Evolutionary conservation across 1,140 invertebrate species (phyloP).

Genomic region (Listronotus bonariensis): DNA sequence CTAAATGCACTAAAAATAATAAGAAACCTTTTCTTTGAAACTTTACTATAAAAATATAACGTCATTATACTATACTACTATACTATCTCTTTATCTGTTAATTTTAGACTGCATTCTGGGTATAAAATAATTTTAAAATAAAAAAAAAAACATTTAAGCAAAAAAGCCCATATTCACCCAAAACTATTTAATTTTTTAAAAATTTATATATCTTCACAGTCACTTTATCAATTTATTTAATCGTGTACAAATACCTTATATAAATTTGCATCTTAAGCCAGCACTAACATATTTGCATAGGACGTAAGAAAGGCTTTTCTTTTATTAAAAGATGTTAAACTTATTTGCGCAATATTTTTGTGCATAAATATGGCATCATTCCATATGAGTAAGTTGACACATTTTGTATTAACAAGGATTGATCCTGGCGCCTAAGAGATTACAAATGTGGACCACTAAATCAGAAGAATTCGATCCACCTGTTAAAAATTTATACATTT

Average conservation of each 20-base stretch:
- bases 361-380: slow-evolving; percentile 3
- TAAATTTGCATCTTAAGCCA: not conserved
- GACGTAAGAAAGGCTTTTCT: not conserved
- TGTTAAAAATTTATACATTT: slow-evolving; percentile 8
- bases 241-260: not conserved
- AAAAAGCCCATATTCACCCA: too few relatives aligned
- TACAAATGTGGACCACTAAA: slow-evolving; percentile 4
- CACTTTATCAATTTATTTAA: too few relatives aligned
- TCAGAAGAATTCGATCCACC: slow-evolving; percentile 12
- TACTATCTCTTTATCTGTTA: too few relatives aligned
- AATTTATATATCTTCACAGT: too few relatives aligned
- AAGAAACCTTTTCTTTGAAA: too few relatives aligned
- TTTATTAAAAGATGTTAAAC: slow-evolving; percentile 9
- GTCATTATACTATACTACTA: too few relatives aligned
- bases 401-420: slow-evolving; percentile 4
- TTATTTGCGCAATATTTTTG: slow-evolving; percentile 7
- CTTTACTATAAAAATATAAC: too few relatives aligned
- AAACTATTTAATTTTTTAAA: too few relatives aligned
- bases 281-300: not conserved
- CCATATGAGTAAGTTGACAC: slow-evolving; percentile 3
- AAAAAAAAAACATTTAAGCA: too few relatives aligned
- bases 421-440: slow-evolving; percentile 9
- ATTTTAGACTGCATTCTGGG: too few relatives aligned
- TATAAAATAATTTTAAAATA: too few relatives aligned
- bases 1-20: too few relatives aligned